Conservation (phyloP, 2,113 vertebrate genomes). For the Etheostoma spectabile region DNA sequence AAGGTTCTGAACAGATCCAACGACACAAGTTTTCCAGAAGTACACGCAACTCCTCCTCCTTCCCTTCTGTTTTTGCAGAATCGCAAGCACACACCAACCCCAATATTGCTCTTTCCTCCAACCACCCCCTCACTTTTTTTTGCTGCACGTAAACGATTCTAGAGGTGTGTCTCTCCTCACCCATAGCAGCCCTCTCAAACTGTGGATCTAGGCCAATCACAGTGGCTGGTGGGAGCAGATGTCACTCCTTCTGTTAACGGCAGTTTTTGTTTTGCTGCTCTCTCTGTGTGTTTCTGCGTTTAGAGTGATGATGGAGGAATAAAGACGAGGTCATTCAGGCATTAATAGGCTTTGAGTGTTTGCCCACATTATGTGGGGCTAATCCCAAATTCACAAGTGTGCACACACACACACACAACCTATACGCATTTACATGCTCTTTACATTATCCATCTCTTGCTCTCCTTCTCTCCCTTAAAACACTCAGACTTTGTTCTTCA, state of each 20-base stretch:
- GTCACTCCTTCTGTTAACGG: constrained; percentile 69
- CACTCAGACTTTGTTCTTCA: constrained; percentile 51
- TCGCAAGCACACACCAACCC: constrained; percentile 28
- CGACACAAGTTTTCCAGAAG: constrained; percentile 48
- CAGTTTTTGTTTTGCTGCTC: constrained; percentile 84
- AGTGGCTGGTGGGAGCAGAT: constrained; percentile 44
- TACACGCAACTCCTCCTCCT: constrained; percentile 35
- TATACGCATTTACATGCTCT: constrained; percentile 31
- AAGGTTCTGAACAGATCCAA: constrained; percentile 79
- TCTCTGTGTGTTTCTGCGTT: constrained; percentile 49
- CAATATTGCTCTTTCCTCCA: constrained; percentile 43
- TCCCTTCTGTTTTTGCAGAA: constrained; percentile 47
- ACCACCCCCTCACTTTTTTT: constrained; percentile 26
- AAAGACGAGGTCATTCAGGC: constrained; percentile 74
- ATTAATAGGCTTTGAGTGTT: constrained; percentile 73
- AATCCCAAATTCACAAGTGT: constrained; percentile 48
- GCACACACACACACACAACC: neutral
- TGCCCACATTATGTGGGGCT: constrained; percentile 67
- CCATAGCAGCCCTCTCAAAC: constrained; percentile 79
- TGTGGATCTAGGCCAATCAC: constrained; percentile 62
- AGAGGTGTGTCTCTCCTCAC: constrained; percentile 86
- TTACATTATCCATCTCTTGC: constrained; percentile 34
- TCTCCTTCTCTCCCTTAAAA: constrained; percentile 35
- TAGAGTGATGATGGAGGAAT: constrained; percentile 81
- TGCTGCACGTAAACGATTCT: constrained; percentile 84